phyloP scores from a whole-genome alignment of 2,888 invertebrate genomes.

The Tubulanus polymorphus region DNA sequence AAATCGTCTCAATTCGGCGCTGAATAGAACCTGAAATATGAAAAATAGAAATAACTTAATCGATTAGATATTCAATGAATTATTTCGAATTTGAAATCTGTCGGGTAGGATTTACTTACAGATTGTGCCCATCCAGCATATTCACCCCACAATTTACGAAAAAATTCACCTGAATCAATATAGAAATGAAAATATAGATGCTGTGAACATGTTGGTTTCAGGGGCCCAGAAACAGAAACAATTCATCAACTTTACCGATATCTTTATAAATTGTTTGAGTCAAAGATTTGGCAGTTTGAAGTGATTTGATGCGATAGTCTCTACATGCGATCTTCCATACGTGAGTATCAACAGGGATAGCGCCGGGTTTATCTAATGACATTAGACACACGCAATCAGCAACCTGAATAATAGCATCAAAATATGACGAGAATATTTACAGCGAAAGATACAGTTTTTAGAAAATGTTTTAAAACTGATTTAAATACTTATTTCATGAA shows the following conservation, averaged over 20 bases:
- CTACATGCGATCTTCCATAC: slow-evolving; percentile 84
- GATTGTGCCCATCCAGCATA: slow-evolving; percentile 95
- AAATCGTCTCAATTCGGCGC: slow-evolving; percentile 74
- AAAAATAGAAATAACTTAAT: slow-evolving; percentile 1
- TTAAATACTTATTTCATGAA: no score
- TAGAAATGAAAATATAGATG: background rate
- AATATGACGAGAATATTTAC: no score
- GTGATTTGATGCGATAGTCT: slow-evolving; percentile 71
- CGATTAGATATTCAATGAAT: background rate
- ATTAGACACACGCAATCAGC: slow-evolving; percentile 97
- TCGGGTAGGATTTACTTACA: slow-evolving; percentile 59
- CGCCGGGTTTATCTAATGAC: slow-evolving; percentile 82
- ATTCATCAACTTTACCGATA: slow-evolving; percentile 61
- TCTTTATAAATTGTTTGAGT: slow-evolving; percentile 80
- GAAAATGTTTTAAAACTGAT: no score
- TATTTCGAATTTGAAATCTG: background rate
- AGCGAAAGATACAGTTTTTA: no score
- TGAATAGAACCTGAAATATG: slow-evolving; percentile 68
- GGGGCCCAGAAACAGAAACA: background rate
- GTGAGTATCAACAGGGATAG: slow-evolving; percentile 94
- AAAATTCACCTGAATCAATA: slow-evolving; percentile 59
- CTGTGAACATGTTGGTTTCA: background rate
- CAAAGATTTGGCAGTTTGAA: slow-evolving; percentile 70
- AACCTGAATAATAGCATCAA: slow-evolving; percentile 60
- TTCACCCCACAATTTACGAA: slow-evolving; percentile 75